Evolutionary conservation across 2,797 vertebrate genomes (phyloP).

Genomic region (Phataginus tetradactyla): DNA sequence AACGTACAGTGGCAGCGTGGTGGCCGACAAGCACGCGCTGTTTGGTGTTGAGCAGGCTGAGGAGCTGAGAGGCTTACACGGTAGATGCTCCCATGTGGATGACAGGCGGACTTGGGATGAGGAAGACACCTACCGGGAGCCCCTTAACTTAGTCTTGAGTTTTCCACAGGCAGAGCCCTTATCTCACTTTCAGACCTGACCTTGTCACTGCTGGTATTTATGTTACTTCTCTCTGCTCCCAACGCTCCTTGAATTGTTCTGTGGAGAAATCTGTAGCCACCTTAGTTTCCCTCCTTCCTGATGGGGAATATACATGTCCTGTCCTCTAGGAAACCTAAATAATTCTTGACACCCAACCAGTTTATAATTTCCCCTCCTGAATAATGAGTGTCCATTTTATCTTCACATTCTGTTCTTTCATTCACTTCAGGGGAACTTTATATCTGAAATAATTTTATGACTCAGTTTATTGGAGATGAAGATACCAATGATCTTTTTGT

Average conservation of each 20-base stretch:
- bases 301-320: accelerated
- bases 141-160: not conserved
- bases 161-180: not conserved
- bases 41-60: too few species aligned
- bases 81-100: not conserved
- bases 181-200: not conserved
- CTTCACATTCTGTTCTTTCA: not conserved
- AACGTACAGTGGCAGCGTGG: not conserved
- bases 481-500: not conserved
- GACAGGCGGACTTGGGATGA: not conserved
- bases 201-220: not conserved
- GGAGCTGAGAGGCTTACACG: not conserved
- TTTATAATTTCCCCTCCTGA: not conserved
- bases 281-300: not conserved
- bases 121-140: not conserved
- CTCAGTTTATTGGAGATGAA: not conserved
- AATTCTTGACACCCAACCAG: not conserved
- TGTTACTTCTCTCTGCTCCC: not conserved
- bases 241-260: not conserved
- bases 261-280: not conserved
- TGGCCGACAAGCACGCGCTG: not conserved
- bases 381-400: not conserved
- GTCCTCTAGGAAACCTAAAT: not conserved
- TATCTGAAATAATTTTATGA: not conserved
- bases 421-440: not conserved